Evolutionary conservation across 2,113 vertebrate genomes (phyloP).

Genomic region (Eleginops maclovinus): DNA sequence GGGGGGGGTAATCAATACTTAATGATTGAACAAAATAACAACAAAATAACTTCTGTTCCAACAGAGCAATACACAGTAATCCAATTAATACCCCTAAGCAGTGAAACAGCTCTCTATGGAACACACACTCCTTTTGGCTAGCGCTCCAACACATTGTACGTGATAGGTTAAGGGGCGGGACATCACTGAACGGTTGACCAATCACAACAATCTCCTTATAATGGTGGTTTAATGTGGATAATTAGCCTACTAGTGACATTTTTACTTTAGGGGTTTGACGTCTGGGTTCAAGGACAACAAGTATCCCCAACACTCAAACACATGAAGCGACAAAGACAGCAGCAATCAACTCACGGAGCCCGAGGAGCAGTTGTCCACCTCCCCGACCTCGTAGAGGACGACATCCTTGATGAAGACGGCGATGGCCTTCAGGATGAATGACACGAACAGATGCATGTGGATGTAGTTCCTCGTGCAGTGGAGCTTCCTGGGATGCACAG

Average conservation of each 20-base stretch:
- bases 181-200: too few species aligned
- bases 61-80: not conserved
- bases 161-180: too few species aligned
- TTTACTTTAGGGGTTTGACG: not conserved
- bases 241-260: not conserved
- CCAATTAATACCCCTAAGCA: not conserved
- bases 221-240: slow-evolving; percentile 20
- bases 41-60: not conserved
- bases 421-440: slow-evolving; percentile 94
- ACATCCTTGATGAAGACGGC: slow-evolving; percentile 94
- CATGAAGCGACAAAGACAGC: not conserved
- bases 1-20: not conserved
- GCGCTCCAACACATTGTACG: too few species aligned
- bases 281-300: slow-evolving; percentile 2
- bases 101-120: not conserved
- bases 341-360: slow-evolving; percentile 86
- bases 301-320: not conserved
- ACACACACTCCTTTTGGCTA: too few species aligned
- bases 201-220: too few species aligned
- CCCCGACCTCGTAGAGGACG: slow-evolving; percentile 88
- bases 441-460: slow-evolving; percentile 94
- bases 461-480: slow-evolving; percentile 97
- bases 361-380: slow-evolving; percentile 87
- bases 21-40: not conserved
- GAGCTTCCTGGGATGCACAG: slow-evolving; percentile 87